Conservation (phyloP, 2,113 vertebrate species). For the Hippoglossus stenolepis region DNA sequence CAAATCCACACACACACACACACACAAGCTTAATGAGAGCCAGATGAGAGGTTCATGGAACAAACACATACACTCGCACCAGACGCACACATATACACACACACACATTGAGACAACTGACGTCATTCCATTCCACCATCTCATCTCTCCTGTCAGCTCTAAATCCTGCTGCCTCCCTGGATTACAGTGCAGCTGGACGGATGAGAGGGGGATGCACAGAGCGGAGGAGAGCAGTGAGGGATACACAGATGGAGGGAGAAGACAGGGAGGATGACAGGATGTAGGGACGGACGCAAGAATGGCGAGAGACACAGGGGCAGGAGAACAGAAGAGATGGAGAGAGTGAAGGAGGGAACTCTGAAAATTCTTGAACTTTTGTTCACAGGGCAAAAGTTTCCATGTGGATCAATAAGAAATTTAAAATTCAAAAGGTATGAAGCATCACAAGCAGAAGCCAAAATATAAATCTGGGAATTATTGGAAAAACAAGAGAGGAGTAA, state of each 20-base stretch:
- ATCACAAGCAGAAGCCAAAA: conserved; percentile 4
- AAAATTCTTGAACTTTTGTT: conserved; percentile 14
- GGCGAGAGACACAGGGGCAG: conserved; percentile 6
- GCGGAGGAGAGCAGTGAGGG: conserved; percentile 40
- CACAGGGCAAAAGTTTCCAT: conserved; percentile 25
- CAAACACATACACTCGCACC: conserved; percentile 43
- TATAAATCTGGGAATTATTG: conserved; percentile 23
- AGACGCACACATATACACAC: conserved; percentile 37
- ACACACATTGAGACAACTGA: conserved; percentile 66
- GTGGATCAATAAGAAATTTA: not conserved
- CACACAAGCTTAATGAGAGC: conserved; percentile 73
- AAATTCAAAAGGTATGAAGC: conserved; percentile 8
- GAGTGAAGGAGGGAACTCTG: not conserved
- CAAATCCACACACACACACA: conserved; percentile 47
- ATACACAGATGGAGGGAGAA: conserved; percentile 40
- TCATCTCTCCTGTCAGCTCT: conserved; percentile 75
- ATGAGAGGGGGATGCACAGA: conserved; percentile 41
- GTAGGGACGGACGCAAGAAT: conserved; percentile 21
- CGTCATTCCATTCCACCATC: conserved; percentile 76
- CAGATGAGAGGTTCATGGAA: conserved; percentile 78
- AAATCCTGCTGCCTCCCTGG: conserved; percentile 76
- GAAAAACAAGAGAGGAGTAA: conserved; percentile 9
- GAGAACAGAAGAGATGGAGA: conserved; percentile 11
- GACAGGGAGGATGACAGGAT: conserved; percentile 39
- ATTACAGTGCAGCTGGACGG: conserved; percentile 75